Percentiles rank a stretch among this genome's conserved stretches.
Conservation (phyloP, 2,888 invertebrate genomes). For the Polydrusus cervinus region DNA sequence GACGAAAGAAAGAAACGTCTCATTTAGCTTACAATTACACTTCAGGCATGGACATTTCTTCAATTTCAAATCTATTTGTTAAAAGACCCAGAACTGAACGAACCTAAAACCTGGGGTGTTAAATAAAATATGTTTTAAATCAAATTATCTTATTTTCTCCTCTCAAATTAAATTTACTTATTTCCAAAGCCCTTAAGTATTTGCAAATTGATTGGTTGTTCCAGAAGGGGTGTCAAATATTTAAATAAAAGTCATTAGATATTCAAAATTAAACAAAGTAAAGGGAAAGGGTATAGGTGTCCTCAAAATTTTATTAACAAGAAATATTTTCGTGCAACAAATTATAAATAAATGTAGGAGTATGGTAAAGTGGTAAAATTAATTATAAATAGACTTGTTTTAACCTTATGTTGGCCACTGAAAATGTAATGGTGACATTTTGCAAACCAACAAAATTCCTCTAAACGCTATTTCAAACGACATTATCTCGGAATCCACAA, state of each 20-base stretch:
- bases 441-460: too few species aligned
- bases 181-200: constrained; percentile 9
- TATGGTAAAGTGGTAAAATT: neutral
- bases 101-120: too few species aligned
- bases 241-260: neutral
- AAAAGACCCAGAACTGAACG: too few species aligned
- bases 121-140: neutral
- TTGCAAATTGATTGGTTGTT: constrained; percentile 19
- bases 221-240: constrained; percentile 11
- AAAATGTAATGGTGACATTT: too few species aligned
- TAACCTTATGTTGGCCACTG: neutral
- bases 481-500: too few species aligned
- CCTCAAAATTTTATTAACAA: neutral
- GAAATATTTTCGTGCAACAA: neutral
- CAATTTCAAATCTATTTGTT: too few species aligned
- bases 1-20: too few species aligned
- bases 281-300: constrained; percentile 1
- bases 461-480: too few species aligned
- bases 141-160: neutral
- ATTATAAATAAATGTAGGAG: neutral
- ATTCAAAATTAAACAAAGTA: constrained; percentile 7
- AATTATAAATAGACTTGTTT: neutral
- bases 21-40: too few species aligned
- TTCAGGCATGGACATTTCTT: too few species aligned
- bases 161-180: neutral